These are phyloP conservation scores for Glandiceps talaboti DNA, from an alignment of 53 echinoderm and acorn worm genomes.

Conservation along the genomic window DNA sequence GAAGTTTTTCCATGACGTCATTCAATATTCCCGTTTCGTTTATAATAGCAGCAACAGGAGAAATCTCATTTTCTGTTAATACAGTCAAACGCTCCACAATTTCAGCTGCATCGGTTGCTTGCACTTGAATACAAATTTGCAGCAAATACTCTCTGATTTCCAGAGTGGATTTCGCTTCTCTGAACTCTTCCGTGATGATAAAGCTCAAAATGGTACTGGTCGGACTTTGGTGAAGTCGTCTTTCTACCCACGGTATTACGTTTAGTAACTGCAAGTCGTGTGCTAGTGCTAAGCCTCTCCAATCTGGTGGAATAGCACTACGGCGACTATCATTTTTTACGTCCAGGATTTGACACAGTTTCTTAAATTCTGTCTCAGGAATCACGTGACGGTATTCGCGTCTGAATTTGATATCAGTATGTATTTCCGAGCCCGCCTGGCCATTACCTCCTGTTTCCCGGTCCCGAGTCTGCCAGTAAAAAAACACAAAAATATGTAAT, in stretches of 20 bases:
- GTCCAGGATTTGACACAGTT: not conserved
- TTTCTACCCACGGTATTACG: not conserved
- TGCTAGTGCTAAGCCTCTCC: not conserved
- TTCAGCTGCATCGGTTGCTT: not conserved
- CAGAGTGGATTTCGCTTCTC: not conserved
- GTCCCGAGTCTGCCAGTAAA: too few species aligned
- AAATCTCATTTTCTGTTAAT: not conserved
- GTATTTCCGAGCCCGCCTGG: not conserved
- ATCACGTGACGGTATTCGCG: not conserved
- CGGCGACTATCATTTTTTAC: not conserved
- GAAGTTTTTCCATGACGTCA: not conserved
- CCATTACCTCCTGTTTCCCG: too few species aligned
- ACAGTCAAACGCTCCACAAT: not conserved
- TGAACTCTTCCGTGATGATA: not conserved
- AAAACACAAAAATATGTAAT: too few species aligned
- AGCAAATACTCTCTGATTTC: not conserved
- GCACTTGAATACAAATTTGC: not conserved
- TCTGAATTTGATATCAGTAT: not conserved
- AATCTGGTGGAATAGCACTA: not conserved
- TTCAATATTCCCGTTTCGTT: not conserved
- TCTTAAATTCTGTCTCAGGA: not conserved
- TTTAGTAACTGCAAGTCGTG: not conserved
- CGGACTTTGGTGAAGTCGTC: not conserved
- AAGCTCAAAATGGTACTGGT: not conserved
- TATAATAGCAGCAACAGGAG: not conserved